Conservation (phyloP, 2,888 invertebrate genomes). For the Onthophagus sagittarius region DNA sequence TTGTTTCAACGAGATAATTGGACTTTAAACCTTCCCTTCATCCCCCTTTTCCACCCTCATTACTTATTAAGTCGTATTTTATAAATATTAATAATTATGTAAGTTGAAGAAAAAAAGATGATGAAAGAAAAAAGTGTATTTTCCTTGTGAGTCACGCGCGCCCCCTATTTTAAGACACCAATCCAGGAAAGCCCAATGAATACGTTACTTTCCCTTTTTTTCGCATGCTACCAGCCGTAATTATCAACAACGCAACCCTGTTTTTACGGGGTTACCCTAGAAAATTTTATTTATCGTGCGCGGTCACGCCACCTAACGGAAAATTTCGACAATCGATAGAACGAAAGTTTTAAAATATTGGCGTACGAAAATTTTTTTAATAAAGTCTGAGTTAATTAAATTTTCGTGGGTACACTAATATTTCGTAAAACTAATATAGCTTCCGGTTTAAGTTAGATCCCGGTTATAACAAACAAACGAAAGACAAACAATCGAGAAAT, state of each 20-base stretch:
- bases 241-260: not conserved
- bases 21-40: not conserved
- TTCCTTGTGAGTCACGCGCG: not conserved
- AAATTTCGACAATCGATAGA: not conserved
- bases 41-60: too few species aligned
- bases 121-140: not conserved
- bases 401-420: not conserved
- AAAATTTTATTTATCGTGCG: not conserved
- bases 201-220: not conserved
- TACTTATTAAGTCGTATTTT: too few species aligned
- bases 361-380: too few species aligned
- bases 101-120: not conserved
- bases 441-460: not conserved
- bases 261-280: not conserved
- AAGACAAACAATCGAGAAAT: not conserved
- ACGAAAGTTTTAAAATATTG: too few species aligned
- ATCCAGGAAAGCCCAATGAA: not conserved
- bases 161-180: not conserved
- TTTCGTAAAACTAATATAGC: not conserved
- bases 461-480: not conserved
- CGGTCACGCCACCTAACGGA: not conserved
- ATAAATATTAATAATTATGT: too few species aligned
- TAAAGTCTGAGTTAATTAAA: too few species aligned
- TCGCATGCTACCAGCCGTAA: not conserved
- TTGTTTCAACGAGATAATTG: not conserved